These are phyloP conservation scores for Boulengeromyrus knoepffleri DNA, from an alignment of 2,113 vertebrate species.

Conservation along the genomic window DNA sequence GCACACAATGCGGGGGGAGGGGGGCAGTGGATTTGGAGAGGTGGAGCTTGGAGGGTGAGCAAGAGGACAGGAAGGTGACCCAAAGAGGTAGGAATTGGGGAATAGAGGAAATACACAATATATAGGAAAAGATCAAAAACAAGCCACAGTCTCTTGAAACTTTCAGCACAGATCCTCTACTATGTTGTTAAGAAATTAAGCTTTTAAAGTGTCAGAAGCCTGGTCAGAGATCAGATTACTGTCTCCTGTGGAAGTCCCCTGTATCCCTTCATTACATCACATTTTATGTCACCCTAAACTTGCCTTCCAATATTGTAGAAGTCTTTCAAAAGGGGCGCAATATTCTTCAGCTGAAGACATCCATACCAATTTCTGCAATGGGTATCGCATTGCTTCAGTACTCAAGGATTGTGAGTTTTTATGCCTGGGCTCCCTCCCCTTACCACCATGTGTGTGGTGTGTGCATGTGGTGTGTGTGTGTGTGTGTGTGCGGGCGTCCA, in stretches of 20 bases:
- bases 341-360: not conserved
- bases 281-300: slow-evolving; percentile 46
- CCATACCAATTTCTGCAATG: not conserved
- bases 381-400: not conserved
- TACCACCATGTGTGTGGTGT: not conserved
- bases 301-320: slow-evolving; percentile 51
- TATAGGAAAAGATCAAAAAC: not conserved
- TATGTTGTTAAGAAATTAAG: slow-evolving; percentile 31
- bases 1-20: not conserved
- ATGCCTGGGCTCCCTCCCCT: not conserved
- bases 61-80: slow-evolving; percentile 29
- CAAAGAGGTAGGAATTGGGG: slow-evolving; percentile 19
- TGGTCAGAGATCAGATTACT: slow-evolving; percentile 51
- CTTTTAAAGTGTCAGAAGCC: slow-evolving; percentile 40
- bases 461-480: not conserved
- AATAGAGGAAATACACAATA: not conserved
- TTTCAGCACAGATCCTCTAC: not conserved
- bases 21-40: slow-evolving; percentile 13
- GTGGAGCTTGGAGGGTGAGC: slow-evolving; percentile 31
- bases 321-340: slow-evolving; percentile 26
- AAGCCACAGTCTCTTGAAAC: not conserved
- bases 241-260: slow-evolving; percentile 43
- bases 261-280: slow-evolving; percentile 59
- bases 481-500: not conserved
- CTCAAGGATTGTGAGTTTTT: not conserved